Evolutionary conservation across 2,888 invertebrate species (phyloP).

Genomic region (Uloborus plumipes): DNA sequence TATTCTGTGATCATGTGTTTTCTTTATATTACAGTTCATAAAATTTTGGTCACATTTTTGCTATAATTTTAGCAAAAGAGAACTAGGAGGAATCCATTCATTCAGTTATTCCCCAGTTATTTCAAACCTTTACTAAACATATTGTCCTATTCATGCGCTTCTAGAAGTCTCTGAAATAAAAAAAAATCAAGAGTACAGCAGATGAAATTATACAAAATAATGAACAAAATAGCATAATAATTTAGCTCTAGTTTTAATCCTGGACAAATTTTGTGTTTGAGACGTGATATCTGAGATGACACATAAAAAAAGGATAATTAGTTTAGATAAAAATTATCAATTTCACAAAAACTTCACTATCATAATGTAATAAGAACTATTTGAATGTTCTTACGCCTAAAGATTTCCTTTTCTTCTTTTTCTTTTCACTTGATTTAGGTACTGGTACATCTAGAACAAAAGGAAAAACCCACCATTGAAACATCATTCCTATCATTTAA

Average conservation of each 20-base stretch:
- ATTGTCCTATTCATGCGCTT: too few relatives aligned
- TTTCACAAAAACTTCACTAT: background rate
- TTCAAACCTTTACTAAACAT: too few relatives aligned
- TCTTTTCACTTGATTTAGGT: constrained; percentile 26
- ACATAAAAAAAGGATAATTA: background rate
- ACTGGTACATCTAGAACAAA: too few relatives aligned
- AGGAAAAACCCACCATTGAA: too few relatives aligned
- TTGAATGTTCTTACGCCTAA: constrained; percentile 48
- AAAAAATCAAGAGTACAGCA: background rate
- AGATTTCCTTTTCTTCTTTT: constrained; percentile 54
- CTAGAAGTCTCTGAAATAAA: background rate
- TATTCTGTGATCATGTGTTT: too few relatives aligned
- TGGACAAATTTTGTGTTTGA: too few relatives aligned
- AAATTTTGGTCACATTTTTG: too few relatives aligned
- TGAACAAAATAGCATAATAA: background rate
- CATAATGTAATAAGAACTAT: background rate
- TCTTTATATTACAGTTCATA: too few relatives aligned
- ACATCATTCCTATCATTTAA: too few relatives aligned
- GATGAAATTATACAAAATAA: background rate
- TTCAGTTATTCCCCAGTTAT: too few relatives aligned
- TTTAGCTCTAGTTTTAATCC: background rate
- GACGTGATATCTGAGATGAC: too few relatives aligned
- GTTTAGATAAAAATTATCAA: background rate
- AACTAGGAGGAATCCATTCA: background rate
- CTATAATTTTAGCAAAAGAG: too few relatives aligned